phyloP scores from a whole-genome alignment of 2,113 vertebrate species.

The Lipotes vexillifer region DNA sequence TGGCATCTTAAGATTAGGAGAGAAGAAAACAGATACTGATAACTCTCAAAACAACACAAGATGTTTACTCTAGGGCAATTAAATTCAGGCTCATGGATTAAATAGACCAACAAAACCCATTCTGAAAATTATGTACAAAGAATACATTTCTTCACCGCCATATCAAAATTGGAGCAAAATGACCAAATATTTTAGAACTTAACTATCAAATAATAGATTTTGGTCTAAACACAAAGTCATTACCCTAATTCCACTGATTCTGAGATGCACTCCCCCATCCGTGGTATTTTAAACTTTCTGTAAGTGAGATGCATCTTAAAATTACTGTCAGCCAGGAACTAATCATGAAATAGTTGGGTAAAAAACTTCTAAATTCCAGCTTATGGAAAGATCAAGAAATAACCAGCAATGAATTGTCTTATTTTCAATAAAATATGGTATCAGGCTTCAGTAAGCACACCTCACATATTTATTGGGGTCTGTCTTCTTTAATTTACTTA shows the following conservation, averaged over 20 bases:
- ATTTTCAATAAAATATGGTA: not conserved
- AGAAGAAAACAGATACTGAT: conserved; percentile 37
- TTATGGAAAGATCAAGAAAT: conserved; percentile 14
- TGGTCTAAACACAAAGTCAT: not conserved
- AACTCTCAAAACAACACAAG: not conserved
- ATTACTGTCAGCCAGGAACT: not conserved
- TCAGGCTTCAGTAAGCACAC: not conserved
- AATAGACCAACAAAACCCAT: not conserved
- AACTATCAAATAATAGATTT: not conserved
- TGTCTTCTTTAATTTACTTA: conserved; percentile 1
- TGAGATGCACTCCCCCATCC: not conserved
- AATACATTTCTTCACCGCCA: not conserved
- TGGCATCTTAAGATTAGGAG: conserved; percentile 78
- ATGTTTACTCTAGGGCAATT: not conserved
- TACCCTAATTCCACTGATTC: not conserved
- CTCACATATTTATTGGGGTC: not conserved
- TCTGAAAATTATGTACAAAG: not conserved
- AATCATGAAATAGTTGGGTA: not conserved
- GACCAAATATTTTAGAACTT: not conserved
- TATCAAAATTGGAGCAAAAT: conserved; percentile 5
- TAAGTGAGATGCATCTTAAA: not conserved
- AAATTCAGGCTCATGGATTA: not conserved
- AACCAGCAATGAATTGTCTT: not conserved
- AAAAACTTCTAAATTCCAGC: not conserved
- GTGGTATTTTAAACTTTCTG: conserved; percentile 1